Percentiles rank a stretch among this genome's conserved stretches.
Conservation (phyloP, 2,113 vertebrate genomes). For the Sterrhoptilus dennistouni region DNA sequence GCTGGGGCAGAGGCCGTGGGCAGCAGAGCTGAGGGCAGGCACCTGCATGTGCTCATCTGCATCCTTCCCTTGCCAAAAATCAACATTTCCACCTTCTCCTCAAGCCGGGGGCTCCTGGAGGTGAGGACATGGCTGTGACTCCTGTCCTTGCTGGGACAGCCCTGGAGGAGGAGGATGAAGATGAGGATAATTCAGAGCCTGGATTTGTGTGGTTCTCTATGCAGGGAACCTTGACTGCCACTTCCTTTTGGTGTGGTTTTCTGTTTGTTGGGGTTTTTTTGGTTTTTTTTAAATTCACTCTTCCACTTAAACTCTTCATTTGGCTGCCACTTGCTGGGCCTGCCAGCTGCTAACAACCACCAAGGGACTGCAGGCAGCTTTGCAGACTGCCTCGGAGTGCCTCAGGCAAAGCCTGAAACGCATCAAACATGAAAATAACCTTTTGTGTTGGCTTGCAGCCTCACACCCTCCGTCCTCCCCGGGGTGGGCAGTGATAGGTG, state of each 20-base stretch:
- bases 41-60: neutral
- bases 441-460: neutral
- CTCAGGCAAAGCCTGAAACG: constrained; percentile 10
- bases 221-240: neutral
- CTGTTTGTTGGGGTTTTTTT: neutral
- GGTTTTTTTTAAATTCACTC: neutral
- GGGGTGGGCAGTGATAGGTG: neutral
- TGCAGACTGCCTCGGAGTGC: neutral
- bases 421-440: neutral
- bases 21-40: neutral
- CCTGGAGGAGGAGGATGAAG: neutral
- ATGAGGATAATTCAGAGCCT: neutral
- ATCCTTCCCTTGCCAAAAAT: neutral
- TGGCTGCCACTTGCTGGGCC: constrained; percentile 16
- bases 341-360: constrained; percentile 45
- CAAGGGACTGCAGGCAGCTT: constrained; percentile 22
- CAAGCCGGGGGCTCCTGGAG: neutral
- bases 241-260: neutral
- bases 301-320: constrained; percentile 5
- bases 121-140: neutral
- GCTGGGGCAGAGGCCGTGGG: neutral
- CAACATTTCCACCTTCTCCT: neutral
- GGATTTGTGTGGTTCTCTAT: neutral
- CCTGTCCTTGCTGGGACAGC: neutral
- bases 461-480: neutral